Conservation (phyloP, 2,888 invertebrate genomes). For the Ariolimax columbianus region DNA sequence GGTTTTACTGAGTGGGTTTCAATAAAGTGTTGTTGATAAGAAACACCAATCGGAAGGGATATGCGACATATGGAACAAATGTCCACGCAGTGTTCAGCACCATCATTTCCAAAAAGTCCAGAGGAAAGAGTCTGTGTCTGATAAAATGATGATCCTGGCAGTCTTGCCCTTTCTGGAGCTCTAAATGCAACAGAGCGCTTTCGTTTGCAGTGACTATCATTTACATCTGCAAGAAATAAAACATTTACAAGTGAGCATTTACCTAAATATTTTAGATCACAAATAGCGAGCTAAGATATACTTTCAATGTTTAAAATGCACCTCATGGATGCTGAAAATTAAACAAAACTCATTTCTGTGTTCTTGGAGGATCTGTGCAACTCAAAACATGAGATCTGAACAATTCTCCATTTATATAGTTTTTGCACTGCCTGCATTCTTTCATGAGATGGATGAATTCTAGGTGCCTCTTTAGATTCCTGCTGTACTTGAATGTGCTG, state of each 20-base stretch:
- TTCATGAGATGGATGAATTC: conserved; percentile 45
- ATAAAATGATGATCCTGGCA: conserved; percentile 8
- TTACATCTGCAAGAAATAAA: conserved; percentile 50
- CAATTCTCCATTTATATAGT: conserved; percentile 26
- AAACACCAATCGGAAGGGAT: conserved; percentile 41
- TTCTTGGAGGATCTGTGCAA: conserved; percentile 4
- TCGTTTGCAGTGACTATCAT: conserved; percentile 30
- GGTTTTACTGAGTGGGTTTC: conserved; percentile 25
- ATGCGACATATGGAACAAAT: conserved; percentile 40
- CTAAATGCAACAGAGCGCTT: conserved; percentile 16
- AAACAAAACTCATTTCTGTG: not conserved
- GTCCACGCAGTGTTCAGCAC: conserved; percentile 11
- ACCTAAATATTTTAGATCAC: not conserved
- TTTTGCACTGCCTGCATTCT: conserved; percentile 46
- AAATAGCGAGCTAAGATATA: not conserved
- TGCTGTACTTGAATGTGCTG: conserved; percentile 44
- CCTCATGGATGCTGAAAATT: not conserved
- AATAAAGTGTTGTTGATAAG: conserved; percentile 43
- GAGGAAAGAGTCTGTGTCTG: conserved; percentile 5
- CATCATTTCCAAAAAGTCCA: conserved; percentile 17
- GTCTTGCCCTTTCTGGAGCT: not conserved
- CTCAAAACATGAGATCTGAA: conserved; percentile 16
- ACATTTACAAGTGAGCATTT: conserved; percentile 21
- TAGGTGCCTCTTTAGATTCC: conserved; percentile 47
- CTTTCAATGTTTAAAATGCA: conserved; percentile 5